Evolutionary conservation across 2,113 vertebrate genomes (phyloP), one percentile per base, ranked within the genome.

Genomic region (Cinclus cinclus): DNA sequence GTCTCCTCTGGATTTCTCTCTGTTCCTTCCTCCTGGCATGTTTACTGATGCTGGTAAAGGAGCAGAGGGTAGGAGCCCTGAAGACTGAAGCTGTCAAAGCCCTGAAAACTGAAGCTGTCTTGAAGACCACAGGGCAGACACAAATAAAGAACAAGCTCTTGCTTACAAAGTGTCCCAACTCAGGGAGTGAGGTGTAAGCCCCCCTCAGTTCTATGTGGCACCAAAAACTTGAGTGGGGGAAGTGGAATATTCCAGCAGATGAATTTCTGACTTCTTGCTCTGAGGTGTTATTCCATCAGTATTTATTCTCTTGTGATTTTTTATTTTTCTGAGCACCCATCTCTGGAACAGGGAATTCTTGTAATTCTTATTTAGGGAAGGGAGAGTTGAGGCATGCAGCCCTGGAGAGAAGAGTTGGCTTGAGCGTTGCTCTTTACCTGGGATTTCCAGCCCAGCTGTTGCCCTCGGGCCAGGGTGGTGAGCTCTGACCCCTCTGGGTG

Each of bases 131-230:
- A 9, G 39, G 39, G 67, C 33, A 80, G 68, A 37, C 33, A 56
- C 27, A 80, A 65, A 58, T 42, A 62, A 37, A 90, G 47, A 41
- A 46, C 20, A 59, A 68, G 25, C 13, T 90, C 42, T 31, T 59
- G 35, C 17, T 58, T 70, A n/a, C 9, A 4, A 25, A 41, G 22
- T 41, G 7, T 69, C 33, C 59, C 6, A 9, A 1, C 56, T 53
- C 35, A 79, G 46, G 21, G 24, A 58, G 11, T 31, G 64, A 65
- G 56, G 30, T 64, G 35, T 27, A 50, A 74, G 15, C 39, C 28
- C n/a, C 24, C 9, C 30, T 77, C 0, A 0, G 27, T 67, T 59
- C 30, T 67, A 52, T 22, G 28, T 50, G 17, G 8, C 60, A 37
- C 46, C 67, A 41, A 58, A 39, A 28, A 31, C 42, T 77, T 37